These are phyloP conservation scores for Hirtodrosophila cameraria DNA, from an alignment of 2,888 invertebrate species.

Conservation along the genomic window DNA sequence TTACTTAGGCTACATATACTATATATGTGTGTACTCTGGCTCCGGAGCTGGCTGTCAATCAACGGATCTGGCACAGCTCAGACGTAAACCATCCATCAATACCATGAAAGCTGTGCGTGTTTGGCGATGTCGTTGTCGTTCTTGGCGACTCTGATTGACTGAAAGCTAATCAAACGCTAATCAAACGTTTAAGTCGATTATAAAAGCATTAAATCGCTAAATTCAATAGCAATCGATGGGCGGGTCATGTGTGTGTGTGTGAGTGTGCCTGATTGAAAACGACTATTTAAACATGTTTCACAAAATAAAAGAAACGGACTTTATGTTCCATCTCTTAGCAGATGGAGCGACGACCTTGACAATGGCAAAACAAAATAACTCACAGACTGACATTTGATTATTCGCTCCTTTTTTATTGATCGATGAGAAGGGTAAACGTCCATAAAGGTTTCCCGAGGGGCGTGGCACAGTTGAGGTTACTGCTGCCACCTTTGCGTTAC, in stretches of 20 bases:
- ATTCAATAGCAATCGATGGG: slow-evolving; percentile 30
- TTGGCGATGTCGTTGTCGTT: slow-evolving; percentile 7
- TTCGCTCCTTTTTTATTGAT: slow-evolving; percentile 20
- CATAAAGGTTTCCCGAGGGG: slow-evolving; percentile 32
- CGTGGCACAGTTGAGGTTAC: slow-evolving; percentile 27
- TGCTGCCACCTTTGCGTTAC: slow-evolving; percentile 16
- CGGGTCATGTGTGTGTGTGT: slow-evolving; percentile 13
- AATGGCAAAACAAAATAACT: slow-evolving; percentile 19
- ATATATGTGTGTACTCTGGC: slow-evolving; percentile 12
- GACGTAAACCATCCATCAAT: slow-evolving; percentile 49
- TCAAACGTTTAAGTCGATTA: slow-evolving; percentile 71
- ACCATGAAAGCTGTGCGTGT: neutral
- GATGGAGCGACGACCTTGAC: slow-evolving; percentile 41
- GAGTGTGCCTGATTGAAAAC: slow-evolving; percentile 19
- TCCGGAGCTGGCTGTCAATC: slow-evolving; percentile 58
- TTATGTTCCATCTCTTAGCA: slow-evolving; percentile 2
- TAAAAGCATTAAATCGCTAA: slow-evolving; percentile 68
- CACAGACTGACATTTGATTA: slow-evolving; percentile 34
- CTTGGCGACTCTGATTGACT: slow-evolving; percentile 52
- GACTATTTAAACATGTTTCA: slow-evolving; percentile 52
- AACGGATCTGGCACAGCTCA: slow-evolving; percentile 40
- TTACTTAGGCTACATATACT: slow-evolving; percentile 9
- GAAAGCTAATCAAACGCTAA: slow-evolving; percentile 55
- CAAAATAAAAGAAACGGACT: slow-evolving; percentile 2
- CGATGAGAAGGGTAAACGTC: slow-evolving; percentile 1